phyloP scores from a whole-genome alignment of 2,888 invertebrate species.

The Abscondita cerata region DNA sequence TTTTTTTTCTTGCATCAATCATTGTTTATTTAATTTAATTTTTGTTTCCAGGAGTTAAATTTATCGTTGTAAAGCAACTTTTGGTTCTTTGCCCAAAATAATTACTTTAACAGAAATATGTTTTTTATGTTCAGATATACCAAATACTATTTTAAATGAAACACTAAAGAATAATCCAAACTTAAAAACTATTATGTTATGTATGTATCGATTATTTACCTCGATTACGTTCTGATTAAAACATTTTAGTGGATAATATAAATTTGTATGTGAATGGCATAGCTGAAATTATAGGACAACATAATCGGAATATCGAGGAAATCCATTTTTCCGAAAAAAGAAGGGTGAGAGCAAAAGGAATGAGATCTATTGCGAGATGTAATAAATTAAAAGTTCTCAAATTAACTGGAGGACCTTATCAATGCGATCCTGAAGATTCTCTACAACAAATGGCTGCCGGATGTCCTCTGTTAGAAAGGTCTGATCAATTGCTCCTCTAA shows the following conservation, averaged over 20 bases:
- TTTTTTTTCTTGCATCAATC: background rate
- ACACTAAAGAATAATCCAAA: constrained; percentile 43
- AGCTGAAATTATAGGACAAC: constrained; percentile 45
- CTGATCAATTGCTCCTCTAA: no score
- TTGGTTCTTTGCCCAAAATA: constrained; percentile 42
- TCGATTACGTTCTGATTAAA: background rate
- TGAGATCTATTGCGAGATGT: constrained; percentile 45
- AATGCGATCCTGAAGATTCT: constrained; percentile 50
- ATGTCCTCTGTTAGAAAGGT: constrained; percentile 48
- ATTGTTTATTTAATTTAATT: constrained; percentile 8
- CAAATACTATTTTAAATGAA: constrained; percentile 44
- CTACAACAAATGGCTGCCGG: constrained; percentile 48
- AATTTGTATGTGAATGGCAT: constrained; percentile 48
- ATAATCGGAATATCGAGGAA: constrained; percentile 42
- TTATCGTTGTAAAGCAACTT: constrained; percentile 47
- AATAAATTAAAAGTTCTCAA: constrained; percentile 44
- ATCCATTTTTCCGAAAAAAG: constrained; percentile 47
- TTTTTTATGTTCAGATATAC: constrained; percentile 44
- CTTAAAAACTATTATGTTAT: constrained; percentile 41
- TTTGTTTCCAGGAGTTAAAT: constrained; percentile 41
- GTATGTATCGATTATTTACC: constrained; percentile 38
- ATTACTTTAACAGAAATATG: constrained; percentile 40
- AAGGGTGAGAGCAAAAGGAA: constrained; percentile 43
- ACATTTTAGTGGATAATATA: constrained; percentile 44
- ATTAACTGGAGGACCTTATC: constrained; percentile 43